Percentiles rank a stretch among this genome's conserved stretches.
These are phyloP conservation scores for Slavum lentiscoides DNA, from an alignment of 2,888 invertebrate species.

Conservation along the genomic window DNA sequence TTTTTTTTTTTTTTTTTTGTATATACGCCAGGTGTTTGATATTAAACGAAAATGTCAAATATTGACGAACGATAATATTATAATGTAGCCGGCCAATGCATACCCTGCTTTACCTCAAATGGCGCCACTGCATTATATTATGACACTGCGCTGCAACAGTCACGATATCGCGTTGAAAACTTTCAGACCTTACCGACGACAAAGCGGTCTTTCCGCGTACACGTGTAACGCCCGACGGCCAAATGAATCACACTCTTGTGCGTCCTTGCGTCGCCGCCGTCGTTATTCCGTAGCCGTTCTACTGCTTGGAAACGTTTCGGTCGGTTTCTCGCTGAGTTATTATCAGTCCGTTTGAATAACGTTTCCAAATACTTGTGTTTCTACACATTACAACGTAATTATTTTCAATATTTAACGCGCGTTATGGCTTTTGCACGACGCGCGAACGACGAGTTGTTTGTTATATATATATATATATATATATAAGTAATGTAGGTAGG, in stretches of 20 bases:
- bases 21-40: no score
- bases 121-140: no score
- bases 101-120: no score
- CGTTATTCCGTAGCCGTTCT: neutral
- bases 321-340: slow-evolving; percentile 32
- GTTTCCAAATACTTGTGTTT: slow-evolving; percentile 27
- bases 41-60: no score
- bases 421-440: neutral
- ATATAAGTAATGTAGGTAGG: no score
- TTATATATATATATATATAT: no score
- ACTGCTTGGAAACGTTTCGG: slow-evolving; percentile 3
- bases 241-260: slow-evolving; percentile 20
- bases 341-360: slow-evolving; percentile 15
- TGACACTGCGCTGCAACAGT: neutral
- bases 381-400: neutral
- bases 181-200: slow-evolving; percentile 33
- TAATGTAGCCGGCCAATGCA: no score
- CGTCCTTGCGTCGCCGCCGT: neutral
- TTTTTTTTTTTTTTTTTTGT: no score
- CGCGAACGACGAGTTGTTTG: no score
- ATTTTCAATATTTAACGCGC: slow-evolving; percentile 3
- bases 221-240: slow-evolving; percentile 32
- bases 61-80: no score
- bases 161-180: slow-evolving; percentile 25
- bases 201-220: slow-evolving; percentile 20